Conservation (phyloP, 2,113 vertebrate genomes). For the Oenanthe melanoleuca region DNA sequence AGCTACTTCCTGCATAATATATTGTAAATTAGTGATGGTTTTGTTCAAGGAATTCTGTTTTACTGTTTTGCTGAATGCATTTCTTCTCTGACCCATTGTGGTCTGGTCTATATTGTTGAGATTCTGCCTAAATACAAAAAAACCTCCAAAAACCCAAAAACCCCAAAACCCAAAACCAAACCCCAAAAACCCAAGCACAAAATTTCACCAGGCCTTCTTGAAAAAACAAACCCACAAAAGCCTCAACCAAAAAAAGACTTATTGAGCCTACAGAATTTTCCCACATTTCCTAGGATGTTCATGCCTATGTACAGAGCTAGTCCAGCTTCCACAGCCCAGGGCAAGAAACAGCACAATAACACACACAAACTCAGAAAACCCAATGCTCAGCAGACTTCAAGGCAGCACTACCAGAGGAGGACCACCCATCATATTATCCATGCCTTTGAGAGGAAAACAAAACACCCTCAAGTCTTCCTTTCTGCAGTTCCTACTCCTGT, state of each 20-base stretch:
- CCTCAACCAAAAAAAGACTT: not conserved
- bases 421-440: not conserved
- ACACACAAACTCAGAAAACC: not conserved
- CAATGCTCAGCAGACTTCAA: not conserved
- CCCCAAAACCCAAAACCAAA: not conserved
- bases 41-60: not conserved
- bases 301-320: not conserved
- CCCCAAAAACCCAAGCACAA: not conserved
- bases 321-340: not conserved
- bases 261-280: not conserved
- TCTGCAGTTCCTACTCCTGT: not conserved
- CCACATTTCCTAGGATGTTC: not conserved
- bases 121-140: not conserved
- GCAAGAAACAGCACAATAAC: not conserved
- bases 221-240: not conserved
- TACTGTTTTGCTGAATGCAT: not conserved
- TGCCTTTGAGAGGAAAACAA: not conserved
- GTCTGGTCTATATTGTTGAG: not conserved
- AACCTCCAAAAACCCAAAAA: not conserved
- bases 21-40: not conserved
- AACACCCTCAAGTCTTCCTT: not conserved
- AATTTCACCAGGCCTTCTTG: not conserved
- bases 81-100: not conserved
- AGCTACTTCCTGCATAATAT: not conserved
- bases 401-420: not conserved